Evolutionary conservation across 1,140 invertebrate genomes (phyloP), one percentile per base, ranked within the genome.

Genomic region (Delia radicum): DNA sequence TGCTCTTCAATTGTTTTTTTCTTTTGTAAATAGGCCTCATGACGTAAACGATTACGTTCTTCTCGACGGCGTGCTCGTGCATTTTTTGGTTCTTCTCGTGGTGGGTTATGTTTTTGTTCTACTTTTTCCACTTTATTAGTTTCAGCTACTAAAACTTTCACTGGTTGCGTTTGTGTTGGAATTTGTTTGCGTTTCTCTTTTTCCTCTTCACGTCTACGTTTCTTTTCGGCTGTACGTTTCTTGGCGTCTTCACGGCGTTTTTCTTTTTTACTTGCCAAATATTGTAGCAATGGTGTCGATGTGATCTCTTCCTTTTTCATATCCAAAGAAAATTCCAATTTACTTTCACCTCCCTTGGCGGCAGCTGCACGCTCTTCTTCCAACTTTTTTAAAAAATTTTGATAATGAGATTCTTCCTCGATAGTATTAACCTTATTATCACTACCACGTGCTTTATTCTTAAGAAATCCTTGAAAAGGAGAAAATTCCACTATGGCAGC

Each of bases 401-500:
- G 87, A 86, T 93, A 98, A 82, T 94, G 92, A 10, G 92, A 87
- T 85, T 98, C 96, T 81, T 91, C 89, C 81, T 96, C 94, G 74
- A 98, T 94, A 0, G 94, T 95, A n/a, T 92, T 94, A 83, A 91
- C 92, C 87, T 96, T 96, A 3, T 91, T 88, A 88, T 98, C 96
- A 76, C 92, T 91, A 86, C 94, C 92, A 81, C 87, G 84, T 79
- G 42, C 86, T 87, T 84, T 94, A 90, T 84, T 94, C 81, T 95
- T 95, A 12, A 96, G 93, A 75, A 97, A 91, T 84, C 95, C 94
- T 87, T 98, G 96, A 87, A 96, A 98, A 1, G 96, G 93, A 3
- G 96, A 93, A 90, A 96, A 97, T 86, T 99, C 97, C 5, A 99
- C 97, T 73, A 98, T 92, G 3, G 96, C 96, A 21, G 94, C 90